Base-by-base conservation (phyloP, 2,888 invertebrate species). In the Sycophila texana region DNA sequence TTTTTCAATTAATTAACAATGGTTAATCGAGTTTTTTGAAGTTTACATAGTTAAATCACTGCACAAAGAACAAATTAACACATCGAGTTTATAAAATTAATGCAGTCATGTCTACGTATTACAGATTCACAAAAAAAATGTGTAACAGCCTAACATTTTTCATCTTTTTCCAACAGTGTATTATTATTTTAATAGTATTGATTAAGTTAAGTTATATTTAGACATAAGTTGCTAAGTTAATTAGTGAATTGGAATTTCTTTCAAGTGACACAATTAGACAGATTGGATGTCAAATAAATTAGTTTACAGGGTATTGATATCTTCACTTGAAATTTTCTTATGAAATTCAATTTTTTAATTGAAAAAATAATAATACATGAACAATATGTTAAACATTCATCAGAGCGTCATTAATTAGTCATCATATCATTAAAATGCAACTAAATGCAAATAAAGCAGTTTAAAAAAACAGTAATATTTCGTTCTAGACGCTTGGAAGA, bases 401-500 rank as follows among this genome's bases (percentile, higher is more conserved):
- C 58, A 58, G 61, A 80, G 70, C 70, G 70, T 80, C 80, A 70
- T 68, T 77, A 51, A 71, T 79, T 77, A 71, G 47, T 61, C 58
- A 73, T 66, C 39, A 12, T 58, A 76, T 73, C 65, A 72, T 16
- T 20, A 70, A 70, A 26, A 53, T 49, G 22, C 47, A 68, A 30
- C 57, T 70, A 39, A 68, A 53, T 51, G 57, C 39, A 58, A 39
- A 66, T 53, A 53, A 39, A 71, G 20, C 47, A 72, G 12, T 55
- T 77, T 77, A 20, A 70, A 77, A 70, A 77, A 74, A 47, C 49
- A 66, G 61, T 80, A 67, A 76, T 80, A 80, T 82, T 80, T 78
- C 76, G 53, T 82, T 82, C 55, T 82, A 82, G 82, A 82, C 82
- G 80, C 80, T 80, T 82, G 80, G 82, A 80, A 80, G 82, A 82